A percentile compares a stretch with the other conserved stretches of the same genome.
phyloP scores from a whole-genome alignment of 2,888 invertebrate genomes.

The Acleris holmiana region DNA sequence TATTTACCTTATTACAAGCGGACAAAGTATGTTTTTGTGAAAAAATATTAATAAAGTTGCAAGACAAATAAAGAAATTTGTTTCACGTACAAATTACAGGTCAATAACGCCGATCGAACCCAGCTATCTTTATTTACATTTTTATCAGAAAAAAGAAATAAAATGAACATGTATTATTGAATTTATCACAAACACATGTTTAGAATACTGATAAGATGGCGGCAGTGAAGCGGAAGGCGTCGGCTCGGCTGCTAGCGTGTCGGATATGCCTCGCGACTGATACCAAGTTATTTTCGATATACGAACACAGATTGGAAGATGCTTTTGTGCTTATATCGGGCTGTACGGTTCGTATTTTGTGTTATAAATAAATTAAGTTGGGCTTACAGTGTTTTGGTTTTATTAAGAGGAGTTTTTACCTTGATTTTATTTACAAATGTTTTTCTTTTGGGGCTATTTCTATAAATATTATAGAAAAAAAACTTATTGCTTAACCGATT shows the following conservation, averaged over 20 bases:
- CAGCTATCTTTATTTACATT: conserved; percentile 33
- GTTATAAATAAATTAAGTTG: neutral
- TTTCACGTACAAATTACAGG: conserved; percentile 6
- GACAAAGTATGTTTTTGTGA: too few relatives aligned
- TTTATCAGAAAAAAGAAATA: conserved; percentile 25
- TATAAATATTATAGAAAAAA: neutral
- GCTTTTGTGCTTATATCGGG: conserved; percentile 26
- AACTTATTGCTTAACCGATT: neutral
- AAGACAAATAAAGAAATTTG: neutral
- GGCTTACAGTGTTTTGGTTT: neutral
- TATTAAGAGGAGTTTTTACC: neutral
- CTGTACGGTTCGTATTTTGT: conserved; percentile 23
- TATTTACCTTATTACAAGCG: too few relatives aligned
- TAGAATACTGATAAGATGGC: conserved; percentile 19
- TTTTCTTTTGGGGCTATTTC: neutral
- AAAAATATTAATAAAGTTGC: too few relatives aligned
- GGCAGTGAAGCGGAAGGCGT: conserved; percentile 24
- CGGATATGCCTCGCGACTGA: conserved; percentile 32
- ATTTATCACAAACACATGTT: conserved; percentile 6
- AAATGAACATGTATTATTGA: conserved; percentile 12
- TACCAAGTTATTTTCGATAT: conserved; percentile 17
- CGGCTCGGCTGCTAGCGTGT: conserved; percentile 27
- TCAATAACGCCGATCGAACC: conserved; percentile 29
- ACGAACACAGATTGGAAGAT: conserved; percentile 23
- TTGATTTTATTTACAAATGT: neutral